Evolutionary conservation across 2,797 vertebrate genomes (phyloP), one percentile per base, ranked within the genome.

Genomic region (Hafferia zeledoni): DNA sequence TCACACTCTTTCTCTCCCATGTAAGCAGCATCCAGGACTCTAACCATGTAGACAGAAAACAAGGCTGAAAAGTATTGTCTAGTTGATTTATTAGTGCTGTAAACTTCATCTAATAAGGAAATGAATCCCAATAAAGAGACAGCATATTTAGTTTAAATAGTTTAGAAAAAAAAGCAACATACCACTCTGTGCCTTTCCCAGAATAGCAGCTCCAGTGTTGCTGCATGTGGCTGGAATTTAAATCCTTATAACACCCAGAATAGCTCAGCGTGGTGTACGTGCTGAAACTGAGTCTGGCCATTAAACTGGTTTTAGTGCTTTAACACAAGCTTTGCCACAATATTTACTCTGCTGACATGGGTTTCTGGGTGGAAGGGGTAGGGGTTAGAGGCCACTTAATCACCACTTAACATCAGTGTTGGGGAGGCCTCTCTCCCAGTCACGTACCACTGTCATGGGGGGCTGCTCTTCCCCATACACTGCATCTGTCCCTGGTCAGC

Each of bases 221-320:
- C 22, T 91, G n/a, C 44, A 30, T 74, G 69, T 49, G 20, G 46
- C 77, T 86, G 83, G 91, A 95, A 89, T 81, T 64, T 65, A 46
- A 87, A 72, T 81, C 89, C 87, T 94, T 94, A 56, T 12, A 91
- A 83, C 80, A 86, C n/a, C 76, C 53, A 72, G 93, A 91, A 85
- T 76, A 96, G 64, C 56, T 80, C 81, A 71, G 47, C 7, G 2
- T 43, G 43, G 35, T 63, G 60, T 90, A 83, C 24, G 13, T 95
- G 84, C 83, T 74, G 35, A 47, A 86, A 85, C 43, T 30, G 22
- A 83, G n/a, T 31, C 49, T 80, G 70, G 50, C 72, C 69, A 39
- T 52, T 64, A 53, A 76, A 75, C 22, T 83, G 18, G 47, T 65
- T 63, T 44, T 30, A 30, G 44, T 78, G 53, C 61, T 88, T 68